Evolutionary conservation across 2,797 vertebrate species (phyloP).

Genomic region (Novumbra hubbsi): DNA sequence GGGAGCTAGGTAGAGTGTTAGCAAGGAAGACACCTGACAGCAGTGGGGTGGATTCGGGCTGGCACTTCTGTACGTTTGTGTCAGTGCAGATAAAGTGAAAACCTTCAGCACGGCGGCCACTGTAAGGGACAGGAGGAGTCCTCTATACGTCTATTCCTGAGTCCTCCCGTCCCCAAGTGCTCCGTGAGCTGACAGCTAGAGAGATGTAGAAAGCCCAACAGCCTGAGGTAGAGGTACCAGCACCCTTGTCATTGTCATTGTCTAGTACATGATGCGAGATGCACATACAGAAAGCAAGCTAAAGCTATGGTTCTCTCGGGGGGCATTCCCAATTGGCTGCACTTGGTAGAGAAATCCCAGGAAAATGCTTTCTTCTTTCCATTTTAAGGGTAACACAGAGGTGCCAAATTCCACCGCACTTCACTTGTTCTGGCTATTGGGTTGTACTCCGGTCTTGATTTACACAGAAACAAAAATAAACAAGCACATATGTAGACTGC

Average conservation of each 20-base stretch:
- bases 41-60: slow-evolving; percentile 63
- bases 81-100: slow-evolving; percentile 68
- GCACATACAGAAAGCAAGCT: background rate
- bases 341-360: background rate
- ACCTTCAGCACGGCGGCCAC: slow-evolving; percentile 51
- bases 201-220: slow-evolving; percentile 58
- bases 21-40: slow-evolving; percentile 72
- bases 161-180: slow-evolving; percentile 60
- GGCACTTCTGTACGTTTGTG: slow-evolving; percentile 74
- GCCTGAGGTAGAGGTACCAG: slow-evolving; percentile 52
- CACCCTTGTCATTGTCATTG: slow-evolving; percentile 55
- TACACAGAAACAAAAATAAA: slow-evolving; percentile 9
- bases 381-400: slow-evolving; percentile 6
- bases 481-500: background rate
- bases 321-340: background rate
- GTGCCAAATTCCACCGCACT: background rate
- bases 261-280: slow-evolving; percentile 22
- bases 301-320: background rate
- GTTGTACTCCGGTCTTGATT: background rate
- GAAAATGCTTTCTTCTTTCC: background rate
- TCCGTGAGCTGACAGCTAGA: slow-evolving; percentile 60
- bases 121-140: slow-evolving; percentile 27
- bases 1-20: slow-evolving; percentile 71
- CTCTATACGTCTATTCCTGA: slow-evolving; percentile 63
- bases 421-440: background rate